A percentile compares a stretch with the other conserved stretches of the same genome.
Conservation (phyloP, 2,113 vertebrate genomes). For the Sigmodon hispidus region DNA sequence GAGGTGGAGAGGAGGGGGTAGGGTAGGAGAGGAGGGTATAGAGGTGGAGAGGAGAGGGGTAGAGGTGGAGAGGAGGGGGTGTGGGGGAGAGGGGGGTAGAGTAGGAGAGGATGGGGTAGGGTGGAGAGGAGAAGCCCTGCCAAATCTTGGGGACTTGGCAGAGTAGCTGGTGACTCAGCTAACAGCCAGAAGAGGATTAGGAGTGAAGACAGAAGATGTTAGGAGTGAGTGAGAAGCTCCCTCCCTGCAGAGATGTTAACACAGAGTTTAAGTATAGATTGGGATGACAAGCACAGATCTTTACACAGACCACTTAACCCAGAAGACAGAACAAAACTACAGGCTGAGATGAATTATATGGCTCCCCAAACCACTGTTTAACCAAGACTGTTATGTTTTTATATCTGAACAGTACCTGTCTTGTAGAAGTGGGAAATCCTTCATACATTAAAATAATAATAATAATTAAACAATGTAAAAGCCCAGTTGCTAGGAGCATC, state of each 20-base stretch:
- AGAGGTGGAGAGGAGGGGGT: not conserved
- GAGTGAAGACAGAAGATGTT: not conserved
- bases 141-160: not conserved
- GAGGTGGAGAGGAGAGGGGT: rapidly evolving
- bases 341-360: not conserved
- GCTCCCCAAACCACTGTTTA: not conserved
- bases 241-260: not conserved
- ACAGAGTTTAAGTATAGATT: not conserved
- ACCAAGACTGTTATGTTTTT: not conserved
- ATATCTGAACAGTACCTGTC: not conserved
- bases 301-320: not conserved
- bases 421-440: not conserved
- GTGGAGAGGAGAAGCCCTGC: not conserved
- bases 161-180: conserved; percentile 18
- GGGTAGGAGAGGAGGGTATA: rapidly evolving
- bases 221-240: not conserved
- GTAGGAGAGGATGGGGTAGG: not conserved
- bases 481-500: not conserved
- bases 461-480: no score
- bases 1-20: rapidly evolving
- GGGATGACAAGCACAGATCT: not conserved
- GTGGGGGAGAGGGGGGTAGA: rapidly evolving
- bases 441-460: not conserved
- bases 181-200: not conserved
- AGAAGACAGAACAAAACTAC: not conserved